Evolutionary conservation across 2,113 vertebrate species (phyloP).

Genomic region (Geococcyx californianus): DNA sequence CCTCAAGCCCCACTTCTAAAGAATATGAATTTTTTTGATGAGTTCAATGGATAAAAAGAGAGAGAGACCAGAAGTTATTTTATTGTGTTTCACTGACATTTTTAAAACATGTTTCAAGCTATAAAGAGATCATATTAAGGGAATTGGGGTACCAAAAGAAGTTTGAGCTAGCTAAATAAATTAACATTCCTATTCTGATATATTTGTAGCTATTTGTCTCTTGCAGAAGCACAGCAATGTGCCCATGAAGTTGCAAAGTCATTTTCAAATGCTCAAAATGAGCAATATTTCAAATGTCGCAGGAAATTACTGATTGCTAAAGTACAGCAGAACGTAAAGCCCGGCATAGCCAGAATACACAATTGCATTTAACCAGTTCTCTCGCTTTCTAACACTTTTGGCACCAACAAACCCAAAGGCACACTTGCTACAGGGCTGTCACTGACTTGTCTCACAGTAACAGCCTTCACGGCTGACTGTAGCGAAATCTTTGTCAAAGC

Average conservation of each 20-base stretch:
- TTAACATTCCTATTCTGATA: not conserved
- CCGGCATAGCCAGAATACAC: not conserved
- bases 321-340: not conserved
- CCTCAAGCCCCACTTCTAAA: not conserved
- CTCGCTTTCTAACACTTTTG: slow-evolving; percentile 41
- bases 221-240: not conserved
- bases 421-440: slow-evolving; percentile 50
- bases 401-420: slow-evolving; percentile 25
- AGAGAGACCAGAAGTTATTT: not conserved
- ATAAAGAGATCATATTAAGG: not conserved
- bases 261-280: not conserved
- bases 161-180: not conserved
- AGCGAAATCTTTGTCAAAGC: slow-evolving; percentile 33
- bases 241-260: not conserved
- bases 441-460: slow-evolving; percentile 52
- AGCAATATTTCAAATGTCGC: not conserved
- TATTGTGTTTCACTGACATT: not conserved
- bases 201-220: not conserved
- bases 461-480: slow-evolving; percentile 37
- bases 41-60: not conserved
- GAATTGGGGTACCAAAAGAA: not conserved
- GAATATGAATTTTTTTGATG: not conserved
- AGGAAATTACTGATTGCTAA: not conserved
- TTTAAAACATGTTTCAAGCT: not conserved
- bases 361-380: not conserved